Percentiles rank a stretch among this genome's conserved stretches.
These are phyloP conservation scores for Clarias platycephalus DNA, from an alignment of 2,797 vertebrate genomes.

Conservation along the genomic window DNA sequence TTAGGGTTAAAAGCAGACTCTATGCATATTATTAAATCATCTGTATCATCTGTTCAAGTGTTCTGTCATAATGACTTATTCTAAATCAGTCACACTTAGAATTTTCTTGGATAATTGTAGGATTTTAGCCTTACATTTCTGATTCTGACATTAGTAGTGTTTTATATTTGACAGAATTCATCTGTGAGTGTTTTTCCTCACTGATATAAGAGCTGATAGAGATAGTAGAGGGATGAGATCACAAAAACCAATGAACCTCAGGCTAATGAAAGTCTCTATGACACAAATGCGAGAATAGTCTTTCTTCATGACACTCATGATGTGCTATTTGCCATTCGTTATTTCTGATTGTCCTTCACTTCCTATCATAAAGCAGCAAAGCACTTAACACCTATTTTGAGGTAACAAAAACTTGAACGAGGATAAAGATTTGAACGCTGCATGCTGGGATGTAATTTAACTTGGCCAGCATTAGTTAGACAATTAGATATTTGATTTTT, in stretches of 20 bases:
- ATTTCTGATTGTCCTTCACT: not conserved
- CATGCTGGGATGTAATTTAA: constrained; percentile 12
- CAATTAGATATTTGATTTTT: constrained; percentile 30
- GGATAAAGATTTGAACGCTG: constrained; percentile 4
- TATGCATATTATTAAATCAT: not conserved
- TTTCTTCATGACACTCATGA: not conserved
- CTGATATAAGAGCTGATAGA: too few species aligned
- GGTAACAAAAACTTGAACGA: not conserved
- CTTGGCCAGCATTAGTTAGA: constrained; percentile 28
- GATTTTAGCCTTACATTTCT: too few species aligned
- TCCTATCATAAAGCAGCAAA: not conserved
- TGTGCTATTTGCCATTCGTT: not conserved
- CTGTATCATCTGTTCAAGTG: not conserved
- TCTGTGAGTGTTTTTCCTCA: too few species aligned
- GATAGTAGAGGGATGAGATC: too few species aligned
- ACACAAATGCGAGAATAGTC: not conserved
- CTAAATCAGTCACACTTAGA: too few species aligned
- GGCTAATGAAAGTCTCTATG: not conserved
- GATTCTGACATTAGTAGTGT: too few species aligned
- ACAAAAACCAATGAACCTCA: not conserved
- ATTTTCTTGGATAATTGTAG: too few species aligned
- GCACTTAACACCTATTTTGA: not conserved
- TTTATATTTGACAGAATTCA: too few species aligned
- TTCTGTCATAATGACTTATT: not conserved
- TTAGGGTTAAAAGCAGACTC: not conserved